phyloP scores from a whole-genome alignment of 2,797 vertebrate genomes.

The Agapornis canus region DNA sequence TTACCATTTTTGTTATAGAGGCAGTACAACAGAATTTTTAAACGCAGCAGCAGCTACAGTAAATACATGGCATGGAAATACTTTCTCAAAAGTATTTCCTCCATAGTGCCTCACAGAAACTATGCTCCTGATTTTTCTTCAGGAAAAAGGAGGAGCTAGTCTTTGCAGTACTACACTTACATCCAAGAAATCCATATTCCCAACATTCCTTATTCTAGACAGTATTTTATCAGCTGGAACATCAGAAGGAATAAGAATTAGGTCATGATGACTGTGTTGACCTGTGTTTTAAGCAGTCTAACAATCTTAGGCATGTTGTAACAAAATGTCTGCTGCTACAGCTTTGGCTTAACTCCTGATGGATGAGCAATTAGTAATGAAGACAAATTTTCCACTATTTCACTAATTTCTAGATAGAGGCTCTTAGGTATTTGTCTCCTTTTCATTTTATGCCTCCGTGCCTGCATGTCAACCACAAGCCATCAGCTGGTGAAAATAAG shows the following conservation, averaged over 20 bases:
- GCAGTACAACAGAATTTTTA: neutral
- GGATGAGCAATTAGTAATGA: neutral
- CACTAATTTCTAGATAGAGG: neutral
- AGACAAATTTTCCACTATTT: neutral
- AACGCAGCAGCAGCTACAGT: neutral
- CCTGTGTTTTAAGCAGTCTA: neutral
- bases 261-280: neutral
- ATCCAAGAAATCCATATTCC: neutral
- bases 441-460: neutral
- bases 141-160: neutral
- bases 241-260: slow-evolving; percentile 15
- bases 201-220: slow-evolving; percentile 5
- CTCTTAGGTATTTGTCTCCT: neutral
- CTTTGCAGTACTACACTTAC: neutral
- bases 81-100: neutral
- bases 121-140: neutral
- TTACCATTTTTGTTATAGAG: neutral
- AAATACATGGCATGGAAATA: neutral
- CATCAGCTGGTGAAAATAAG: slow-evolving; percentile 61
- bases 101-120: neutral
- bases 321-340: neutral
- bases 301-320: neutral
- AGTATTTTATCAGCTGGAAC: slow-evolving; percentile 39
- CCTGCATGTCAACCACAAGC: neutral
- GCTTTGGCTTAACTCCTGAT: neutral